A percentile compares a stretch with the other conserved stretches of the same genome.
These are phyloP conservation scores for Oxyura jamaicensis DNA, from an alignment of 2,113 vertebrate species.

Conservation along the genomic window DNA sequence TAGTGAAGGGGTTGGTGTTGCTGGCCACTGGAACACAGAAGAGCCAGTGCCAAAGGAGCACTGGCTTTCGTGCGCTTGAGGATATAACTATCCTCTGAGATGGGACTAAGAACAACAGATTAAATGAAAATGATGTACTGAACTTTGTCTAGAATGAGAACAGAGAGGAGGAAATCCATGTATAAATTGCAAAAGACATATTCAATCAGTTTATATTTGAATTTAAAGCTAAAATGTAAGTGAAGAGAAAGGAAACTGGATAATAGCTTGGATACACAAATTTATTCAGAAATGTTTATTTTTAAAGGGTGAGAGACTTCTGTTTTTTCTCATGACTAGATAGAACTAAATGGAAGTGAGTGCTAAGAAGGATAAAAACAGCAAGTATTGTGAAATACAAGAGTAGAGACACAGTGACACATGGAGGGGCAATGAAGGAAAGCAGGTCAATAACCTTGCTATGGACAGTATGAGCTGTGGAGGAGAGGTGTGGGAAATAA, in stretches of 20 bases:
- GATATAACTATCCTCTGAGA: not conserved
- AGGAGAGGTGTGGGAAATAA: not conserved
- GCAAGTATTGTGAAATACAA: not conserved
- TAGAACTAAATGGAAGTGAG: not conserved
- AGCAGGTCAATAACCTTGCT: not conserved
- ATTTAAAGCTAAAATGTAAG: not conserved
- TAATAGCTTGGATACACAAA: too few relatives aligned
- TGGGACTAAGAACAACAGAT: not conserved
- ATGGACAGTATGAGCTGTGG: rapidly evolving
- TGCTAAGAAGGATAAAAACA: not conserved
- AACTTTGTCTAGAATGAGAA: not conserved
- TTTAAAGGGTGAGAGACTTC: not conserved
- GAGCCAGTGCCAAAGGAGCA: not conserved
- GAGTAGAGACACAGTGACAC: not conserved
- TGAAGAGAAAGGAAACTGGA: not conserved
- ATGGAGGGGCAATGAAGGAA: not conserved
- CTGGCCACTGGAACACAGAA: not conserved
- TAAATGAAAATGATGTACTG: not conserved
- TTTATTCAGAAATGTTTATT: not conserved
- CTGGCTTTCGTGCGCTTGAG: not conserved
- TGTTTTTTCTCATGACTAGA: not conserved
- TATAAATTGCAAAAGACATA: not conserved
- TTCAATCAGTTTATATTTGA: not conserved
- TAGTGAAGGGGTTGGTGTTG: not conserved
- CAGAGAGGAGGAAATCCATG: not conserved